Evolutionary conservation across 2,113 vertebrate species (phyloP).

Genomic region (Dunckerocampus dactyliophorus): DNA sequence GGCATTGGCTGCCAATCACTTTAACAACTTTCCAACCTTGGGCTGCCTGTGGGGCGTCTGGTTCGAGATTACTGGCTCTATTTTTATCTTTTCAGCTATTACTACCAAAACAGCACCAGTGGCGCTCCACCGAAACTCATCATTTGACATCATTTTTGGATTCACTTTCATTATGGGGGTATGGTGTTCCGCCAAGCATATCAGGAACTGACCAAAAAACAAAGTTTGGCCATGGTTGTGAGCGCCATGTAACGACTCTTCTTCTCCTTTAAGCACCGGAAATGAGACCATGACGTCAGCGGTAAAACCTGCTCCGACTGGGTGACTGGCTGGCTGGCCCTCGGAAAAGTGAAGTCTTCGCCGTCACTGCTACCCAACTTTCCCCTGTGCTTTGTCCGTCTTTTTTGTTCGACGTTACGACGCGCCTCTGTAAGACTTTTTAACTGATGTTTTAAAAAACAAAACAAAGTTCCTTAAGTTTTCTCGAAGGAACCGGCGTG

Average conservation of each 20-base stretch:
- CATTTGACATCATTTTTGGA: no score
- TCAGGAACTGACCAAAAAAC: not conserved
- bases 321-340: slow-evolving; percentile 22
- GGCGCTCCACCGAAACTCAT: slow-evolving; percentile 5
- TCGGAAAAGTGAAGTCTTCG: slow-evolving; percentile 53
- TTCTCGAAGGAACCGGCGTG: slow-evolving; percentile 54
- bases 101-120: slow-evolving; percentile 20
- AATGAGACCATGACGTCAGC: slow-evolving; percentile 57
- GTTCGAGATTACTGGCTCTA: slow-evolving; percentile 32
- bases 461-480: slow-evolving; percentile 44
- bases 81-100: slow-evolving; percentile 29
- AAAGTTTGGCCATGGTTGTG: not conserved
- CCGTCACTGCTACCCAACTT: slow-evolving; percentile 40
- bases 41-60: slow-evolving; percentile 16
- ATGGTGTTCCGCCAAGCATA: no score
- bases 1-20: not conserved
- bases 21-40: slow-evolving; percentile 16
- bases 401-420: not conserved
- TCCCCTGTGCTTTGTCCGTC: slow-evolving; percentile 20
- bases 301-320: slow-evolving; percentile 52
- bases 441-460: slow-evolving; percentile 30
- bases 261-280: slow-evolving; percentile 61
- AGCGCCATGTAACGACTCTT: not conserved
- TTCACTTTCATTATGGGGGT: not conserved
- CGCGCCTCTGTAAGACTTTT: not conserved